Base-by-base conservation (phyloP, 2,888 invertebrate species). In the Mythimna impura region DNA sequence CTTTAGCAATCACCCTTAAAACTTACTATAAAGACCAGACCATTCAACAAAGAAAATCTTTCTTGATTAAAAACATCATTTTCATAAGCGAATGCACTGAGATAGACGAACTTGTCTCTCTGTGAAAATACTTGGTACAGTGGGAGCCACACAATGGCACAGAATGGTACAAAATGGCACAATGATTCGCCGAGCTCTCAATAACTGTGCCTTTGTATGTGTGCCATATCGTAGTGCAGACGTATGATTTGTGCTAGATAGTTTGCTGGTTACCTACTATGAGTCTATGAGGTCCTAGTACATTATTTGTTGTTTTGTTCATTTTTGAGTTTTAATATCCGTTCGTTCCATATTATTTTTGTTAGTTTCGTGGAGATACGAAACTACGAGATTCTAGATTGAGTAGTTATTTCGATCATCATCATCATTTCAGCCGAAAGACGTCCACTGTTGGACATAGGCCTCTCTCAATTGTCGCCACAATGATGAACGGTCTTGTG, bases 111-210 rank as follows among this genome's bases (percentile, higher is more conserved):
- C 84, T 85, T 86, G 88, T 82, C 71, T 50, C 86, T 80, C 64
- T 82, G 80, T 84, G 82, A 86, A 88, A 89, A 87, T 88, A 87
- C 87, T 88, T 88, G 80, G 79, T 75, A 62, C 43, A 70, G 69
- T 58, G 61, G 74, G 4, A 63, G 69, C 60, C 61, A 74, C 57
- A 81, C 71, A 89, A 88, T 87, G 61, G 81, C 57, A 80, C 75
- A 78, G 3, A 71, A 70, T 43, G 61, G 66, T 60, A 74, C 57
- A 81, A 72, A 89, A 88, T 88, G 64, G 82, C 62, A 84, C 84
- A 82, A 80, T 85, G 73, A 83, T 73, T 75, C 69, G 66, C 71
- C 50, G 72, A 76, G 75, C 78, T 78, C 74, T 83, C 86, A 78
- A 84, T 87, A 81, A 76, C 80, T 72, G 64, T n/a, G 76, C 78